These are phyloP conservation scores for Heliconius nattereri DNA, from an alignment of 1,140 invertebrate species.

Conservation along the genomic window DNA sequence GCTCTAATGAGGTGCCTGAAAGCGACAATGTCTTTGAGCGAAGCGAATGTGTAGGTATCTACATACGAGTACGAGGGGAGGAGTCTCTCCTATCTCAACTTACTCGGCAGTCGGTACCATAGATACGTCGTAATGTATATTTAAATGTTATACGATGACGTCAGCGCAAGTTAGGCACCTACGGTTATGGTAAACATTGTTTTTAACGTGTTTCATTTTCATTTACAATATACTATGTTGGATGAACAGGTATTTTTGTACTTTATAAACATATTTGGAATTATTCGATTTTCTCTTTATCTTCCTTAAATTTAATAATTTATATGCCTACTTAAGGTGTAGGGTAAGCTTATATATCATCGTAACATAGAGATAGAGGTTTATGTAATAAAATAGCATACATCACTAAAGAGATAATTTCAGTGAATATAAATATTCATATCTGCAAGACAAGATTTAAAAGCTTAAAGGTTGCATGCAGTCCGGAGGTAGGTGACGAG, in stretches of 20 bases:
- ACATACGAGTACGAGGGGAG: constrained; percentile 69
- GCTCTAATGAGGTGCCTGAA: constrained; percentile 80
- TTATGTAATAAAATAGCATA: neutral
- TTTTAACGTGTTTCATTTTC: neutral
- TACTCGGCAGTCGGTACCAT: constrained; percentile 24
- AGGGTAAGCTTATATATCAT: too few relatives aligned
- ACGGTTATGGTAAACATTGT: neutral
- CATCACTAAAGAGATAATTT: neutral
- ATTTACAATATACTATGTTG: too few relatives aligned
- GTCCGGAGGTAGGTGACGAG: constrained; percentile 14
- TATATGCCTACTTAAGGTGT: too few relatives aligned
- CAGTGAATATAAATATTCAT: neutral
- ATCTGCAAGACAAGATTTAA: neutral
- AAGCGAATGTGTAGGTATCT: constrained; percentile 79
- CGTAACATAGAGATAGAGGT: too few relatives aligned
- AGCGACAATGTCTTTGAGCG: constrained; percentile 80
- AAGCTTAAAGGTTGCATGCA: constrained; percentile 20
- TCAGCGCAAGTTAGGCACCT: neutral
- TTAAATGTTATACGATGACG: constrained; percentile 2
- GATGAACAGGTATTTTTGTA: too few relatives aligned
- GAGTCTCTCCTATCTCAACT: constrained; percentile 56
- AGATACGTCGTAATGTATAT: constrained; percentile 21
- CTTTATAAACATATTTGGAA: too few relatives aligned
- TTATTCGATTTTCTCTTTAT: too few relatives aligned
- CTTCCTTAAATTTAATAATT: too few relatives aligned